Evolutionary conservation across 2,797 vertebrate genomes (phyloP).

Genomic region (Caiman crocodilus): DNA sequence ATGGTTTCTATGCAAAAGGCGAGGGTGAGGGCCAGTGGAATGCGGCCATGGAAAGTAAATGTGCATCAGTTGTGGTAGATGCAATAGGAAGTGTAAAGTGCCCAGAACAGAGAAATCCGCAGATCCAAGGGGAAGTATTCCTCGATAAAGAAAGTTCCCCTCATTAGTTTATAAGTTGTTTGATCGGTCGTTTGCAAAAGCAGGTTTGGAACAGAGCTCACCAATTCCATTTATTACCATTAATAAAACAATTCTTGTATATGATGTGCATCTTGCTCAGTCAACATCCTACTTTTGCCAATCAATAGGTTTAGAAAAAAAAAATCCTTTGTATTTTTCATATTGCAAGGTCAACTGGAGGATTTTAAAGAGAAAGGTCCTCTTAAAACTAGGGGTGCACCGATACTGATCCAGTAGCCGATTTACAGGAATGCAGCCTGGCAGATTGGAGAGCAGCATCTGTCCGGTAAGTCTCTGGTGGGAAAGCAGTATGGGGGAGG

Average conservation of each 20-base stretch:
- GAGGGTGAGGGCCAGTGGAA: not conserved
- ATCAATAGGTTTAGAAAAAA: constrained; percentile 68
- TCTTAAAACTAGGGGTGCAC: constrained; percentile 43
- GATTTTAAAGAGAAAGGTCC: constrained; percentile 42
- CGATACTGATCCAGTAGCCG: no score
- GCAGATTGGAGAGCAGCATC: no score
- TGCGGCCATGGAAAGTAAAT: not conserved
- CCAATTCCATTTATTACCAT: constrained; percentile 68
- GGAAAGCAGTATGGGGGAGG: no score
- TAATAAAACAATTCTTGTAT: constrained; percentile 72
- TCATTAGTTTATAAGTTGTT: not conserved
- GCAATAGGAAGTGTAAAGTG: not conserved
- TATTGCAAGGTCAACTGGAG: constrained; percentile 50
- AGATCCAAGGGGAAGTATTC: not conserved
- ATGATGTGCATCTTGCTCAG: constrained; percentile 57
- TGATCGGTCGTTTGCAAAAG: constrained; percentile 29
- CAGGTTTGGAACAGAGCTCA: constrained; percentile 51
- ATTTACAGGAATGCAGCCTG: no score
- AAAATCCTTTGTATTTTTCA: constrained; percentile 44
- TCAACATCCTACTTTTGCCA: constrained; percentile 62
- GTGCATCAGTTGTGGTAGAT: accelerated
- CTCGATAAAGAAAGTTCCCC: not conserved
- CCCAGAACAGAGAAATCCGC: not conserved
- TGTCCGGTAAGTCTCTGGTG: no score
- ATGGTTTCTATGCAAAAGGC: not conserved